Evolutionary conservation across 2,888 invertebrate species (phyloP).

Genomic region (Agrochola macilenta): DNA sequence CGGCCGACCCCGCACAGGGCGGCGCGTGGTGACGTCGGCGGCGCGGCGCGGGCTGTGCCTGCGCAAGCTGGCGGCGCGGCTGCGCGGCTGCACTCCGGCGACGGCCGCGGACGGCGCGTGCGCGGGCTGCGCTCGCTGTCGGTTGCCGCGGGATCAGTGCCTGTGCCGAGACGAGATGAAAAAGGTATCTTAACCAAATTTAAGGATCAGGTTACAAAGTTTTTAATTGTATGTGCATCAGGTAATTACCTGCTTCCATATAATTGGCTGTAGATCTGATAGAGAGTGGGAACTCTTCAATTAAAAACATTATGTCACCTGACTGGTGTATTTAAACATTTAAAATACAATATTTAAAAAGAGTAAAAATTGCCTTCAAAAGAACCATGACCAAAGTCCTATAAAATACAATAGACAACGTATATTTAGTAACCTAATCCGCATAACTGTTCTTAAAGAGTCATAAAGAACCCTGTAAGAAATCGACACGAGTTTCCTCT

Average conservation of each 20-base stretch:
- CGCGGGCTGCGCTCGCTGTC: conserved; percentile 42
- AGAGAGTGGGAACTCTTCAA: not conserved
- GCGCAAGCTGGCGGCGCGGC: conserved; percentile 77
- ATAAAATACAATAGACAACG: no score
- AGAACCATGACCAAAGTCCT: no score
- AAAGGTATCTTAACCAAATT: conserved; percentile 53
- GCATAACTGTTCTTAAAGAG: no score
- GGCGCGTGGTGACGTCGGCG: conserved; percentile 75
- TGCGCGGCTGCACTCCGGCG: conserved; percentile 66
- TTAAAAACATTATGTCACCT: not conserved
- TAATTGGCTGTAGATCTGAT: not conserved
- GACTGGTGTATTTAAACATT: no score
- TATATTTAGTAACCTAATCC: no score
- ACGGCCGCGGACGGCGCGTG: conserved; percentile 53
- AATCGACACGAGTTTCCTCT: no score
- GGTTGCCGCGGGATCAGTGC: conserved; percentile 66
- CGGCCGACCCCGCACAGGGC: conserved; percentile 73
- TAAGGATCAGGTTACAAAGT: not conserved
- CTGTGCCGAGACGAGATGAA: conserved; percentile 74
- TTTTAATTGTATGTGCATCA: not conserved
- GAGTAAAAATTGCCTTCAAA: no score
- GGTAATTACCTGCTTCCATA: not conserved
- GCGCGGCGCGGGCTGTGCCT: conserved; percentile 79
- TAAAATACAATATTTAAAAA: no score
- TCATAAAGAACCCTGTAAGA: no score